Percentiles rank a stretch among this genome's conserved stretches.
phyloP scores from a whole-genome alignment of 2,113 vertebrate species.

The Scophthalmus maximus region DNA sequence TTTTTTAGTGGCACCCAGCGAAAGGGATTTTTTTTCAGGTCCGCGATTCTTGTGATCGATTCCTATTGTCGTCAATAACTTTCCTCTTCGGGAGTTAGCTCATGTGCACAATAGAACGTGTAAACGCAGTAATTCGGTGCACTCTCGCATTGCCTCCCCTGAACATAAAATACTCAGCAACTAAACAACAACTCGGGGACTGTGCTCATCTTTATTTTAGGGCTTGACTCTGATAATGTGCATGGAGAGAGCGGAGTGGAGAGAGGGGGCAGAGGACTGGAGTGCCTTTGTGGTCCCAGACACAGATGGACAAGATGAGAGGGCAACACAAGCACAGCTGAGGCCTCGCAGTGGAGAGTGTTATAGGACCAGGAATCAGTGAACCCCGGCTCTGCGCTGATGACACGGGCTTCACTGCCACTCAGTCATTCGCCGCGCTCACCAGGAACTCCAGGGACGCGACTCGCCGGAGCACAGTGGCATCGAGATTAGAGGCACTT shows the following conservation, averaged over 20 bases:
- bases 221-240: constrained; percentile 8
- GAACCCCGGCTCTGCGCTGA: constrained; percentile 61
- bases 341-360: constrained; percentile 54
- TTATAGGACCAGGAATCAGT: constrained; percentile 65
- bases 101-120: background rate
- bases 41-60: constrained; percentile 2
- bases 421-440: constrained; percentile 60
- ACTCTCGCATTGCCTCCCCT: background rate
- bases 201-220: constrained; percentile 34
- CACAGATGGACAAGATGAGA: constrained; percentile 77
- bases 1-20: constrained; percentile 25
- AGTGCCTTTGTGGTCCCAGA: constrained; percentile 66
- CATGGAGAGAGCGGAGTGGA: constrained; percentile 21
- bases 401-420: constrained; percentile 67
- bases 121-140: background rate
- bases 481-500: constrained; percentile 72
- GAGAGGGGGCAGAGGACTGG: constrained; percentile 46
- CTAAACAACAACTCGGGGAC: constrained; percentile 14
- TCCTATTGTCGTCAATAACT: constrained; percentile 10
- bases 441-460: constrained; percentile 52
- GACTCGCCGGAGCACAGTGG: constrained; percentile 46
- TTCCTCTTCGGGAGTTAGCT: constrained; percentile 13
- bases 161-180: background rate
- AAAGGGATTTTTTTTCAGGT: constrained; percentile 18
- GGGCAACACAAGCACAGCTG: constrained; percentile 69